Conservation (phyloP, 1,140 invertebrate species). For the Drosophila pectinifera region DNA sequence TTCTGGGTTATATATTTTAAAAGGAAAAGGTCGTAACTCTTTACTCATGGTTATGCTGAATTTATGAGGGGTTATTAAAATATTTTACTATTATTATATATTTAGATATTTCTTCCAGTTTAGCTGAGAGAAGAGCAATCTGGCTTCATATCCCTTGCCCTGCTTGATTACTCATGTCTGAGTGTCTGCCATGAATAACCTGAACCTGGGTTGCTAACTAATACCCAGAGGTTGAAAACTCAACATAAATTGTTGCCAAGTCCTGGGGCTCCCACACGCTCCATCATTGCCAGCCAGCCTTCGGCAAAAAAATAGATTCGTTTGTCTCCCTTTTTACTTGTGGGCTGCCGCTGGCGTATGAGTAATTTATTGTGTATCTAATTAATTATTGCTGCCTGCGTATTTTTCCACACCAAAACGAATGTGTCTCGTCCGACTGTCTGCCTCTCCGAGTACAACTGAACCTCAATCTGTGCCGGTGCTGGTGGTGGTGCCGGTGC, state of each 20-base stretch:
- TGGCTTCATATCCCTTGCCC: neutral
- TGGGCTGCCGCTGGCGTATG: conserved; percentile 60
- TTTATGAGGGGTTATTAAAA: neutral
- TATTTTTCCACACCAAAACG: conserved; percentile 50
- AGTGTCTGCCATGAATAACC: conserved; percentile 20
- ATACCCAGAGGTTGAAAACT: conserved; percentile 23
- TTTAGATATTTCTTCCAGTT: neutral
- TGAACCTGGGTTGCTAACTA: conserved; percentile 6
- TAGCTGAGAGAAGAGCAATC: neutral
- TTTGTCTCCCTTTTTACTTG: conserved; percentile 42
- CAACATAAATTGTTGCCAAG: conserved; percentile 32
- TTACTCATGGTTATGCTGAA: too few relatives aligned
- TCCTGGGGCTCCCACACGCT: conserved; percentile 6
- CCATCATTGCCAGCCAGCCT: conserved; percentile 25
- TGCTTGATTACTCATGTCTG: conserved; percentile 7
- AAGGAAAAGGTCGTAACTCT: neutral
- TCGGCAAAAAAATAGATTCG: conserved; percentile 24
- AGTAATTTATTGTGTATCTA: conserved; percentile 75
- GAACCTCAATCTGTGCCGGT: conserved; percentile 11
- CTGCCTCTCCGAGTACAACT: conserved; percentile 2
- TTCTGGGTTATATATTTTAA: too few relatives aligned
- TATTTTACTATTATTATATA: too few relatives aligned
- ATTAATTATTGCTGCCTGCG: conserved; percentile 70
- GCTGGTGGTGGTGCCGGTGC: neutral
- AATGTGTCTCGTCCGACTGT: conserved; percentile 33